Evolutionary conservation across 2,797 vertebrate species (phyloP).

Genomic region (Xenopus petersii): DNA sequence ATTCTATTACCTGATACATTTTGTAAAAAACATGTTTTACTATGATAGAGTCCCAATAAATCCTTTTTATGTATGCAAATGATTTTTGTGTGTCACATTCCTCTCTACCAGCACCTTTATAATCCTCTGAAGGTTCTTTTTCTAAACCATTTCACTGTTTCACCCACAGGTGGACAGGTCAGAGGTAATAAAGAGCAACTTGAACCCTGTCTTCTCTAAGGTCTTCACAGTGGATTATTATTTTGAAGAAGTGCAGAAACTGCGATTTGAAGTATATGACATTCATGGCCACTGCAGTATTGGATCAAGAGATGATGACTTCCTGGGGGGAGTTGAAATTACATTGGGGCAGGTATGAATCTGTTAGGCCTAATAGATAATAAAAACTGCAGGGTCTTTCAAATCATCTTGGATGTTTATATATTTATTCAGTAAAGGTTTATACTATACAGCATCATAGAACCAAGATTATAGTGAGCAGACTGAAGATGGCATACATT

Average conservation of each 20-base stretch:
- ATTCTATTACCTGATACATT: no score
- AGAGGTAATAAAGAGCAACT: conserved; percentile 92
- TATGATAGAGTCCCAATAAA: not conserved
- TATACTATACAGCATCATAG: no score
- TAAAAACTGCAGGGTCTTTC: no score
- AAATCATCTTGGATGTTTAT: no score
- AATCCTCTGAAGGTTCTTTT: not conserved
- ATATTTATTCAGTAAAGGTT: no score
- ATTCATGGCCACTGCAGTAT: conserved; percentile 83
- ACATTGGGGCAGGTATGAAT: conserved; percentile 86
- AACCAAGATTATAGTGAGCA: no score
- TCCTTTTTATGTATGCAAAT: no score
- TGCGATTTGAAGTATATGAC: conserved; percentile 92
- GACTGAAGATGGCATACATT: no score
- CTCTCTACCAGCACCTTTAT: no score
- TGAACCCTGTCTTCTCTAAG: conserved; percentile 90
- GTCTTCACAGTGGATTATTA: conserved; percentile 89
- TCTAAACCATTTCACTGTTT: not conserved
- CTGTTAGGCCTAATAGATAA: not conserved
- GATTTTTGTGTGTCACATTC: no score
- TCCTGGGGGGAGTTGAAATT: conserved; percentile 89
- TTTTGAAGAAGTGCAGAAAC: conserved; percentile 94
- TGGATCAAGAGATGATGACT: conserved; percentile 84
- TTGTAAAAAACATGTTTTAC: not conserved
- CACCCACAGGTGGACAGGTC: conserved; percentile 82